Evolutionary conservation across 2,888 invertebrate species (phyloP), one percentile per base, ranked within the genome.

Genomic region (Baronia brevicornis): DNA sequence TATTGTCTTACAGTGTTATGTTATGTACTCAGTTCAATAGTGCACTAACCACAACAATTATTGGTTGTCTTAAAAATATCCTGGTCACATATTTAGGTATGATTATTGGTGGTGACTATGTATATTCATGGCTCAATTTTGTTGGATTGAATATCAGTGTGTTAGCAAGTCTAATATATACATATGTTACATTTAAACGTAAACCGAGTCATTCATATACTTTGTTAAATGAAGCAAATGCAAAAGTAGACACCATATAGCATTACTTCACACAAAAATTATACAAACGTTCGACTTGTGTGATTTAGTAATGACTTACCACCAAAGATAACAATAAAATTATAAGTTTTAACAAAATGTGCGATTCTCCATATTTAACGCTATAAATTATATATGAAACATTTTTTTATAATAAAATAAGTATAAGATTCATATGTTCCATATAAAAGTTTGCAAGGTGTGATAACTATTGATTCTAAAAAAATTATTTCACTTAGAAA

Each of bases 1-100:
- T 99, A 26, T 85, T 99, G 28, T 95, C 95, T 23, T 98, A 97
- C 69, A 95, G 97, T 65, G 94, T 97, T 6, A 93, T 99, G 56
- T 71, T 98, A 21, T 99, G 99, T 75, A 99, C 98, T 0, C 91
- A 94, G 54, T 90, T 94, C 70, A 99, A 99, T 74, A 98, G 98
- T 35, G 98, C 99, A n/a, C 85, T 99, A 26, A 99, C 99, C 0
- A 99, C 99, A 1, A 97, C 98, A 3, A 97, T 99, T 38, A 95
- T 99, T 46, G 99, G 99, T 3, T 98, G 98, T 60, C 86, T 99
- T 33, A 99, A 99, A 85, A 99, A 99, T 79, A 94, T 99, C 49
- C 89, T 96, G 49, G 95, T 99, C 2, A 99, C 99, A 1, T 99
- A 99, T 77, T 85, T 97, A 43, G 98, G 98, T 13, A 99, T 99